Percentiles rank a stretch among this genome's conserved stretches.
phyloP scores from a whole-genome alignment of 2,113 vertebrate genomes.

The Myrmecophaga tridactyla region DNA sequence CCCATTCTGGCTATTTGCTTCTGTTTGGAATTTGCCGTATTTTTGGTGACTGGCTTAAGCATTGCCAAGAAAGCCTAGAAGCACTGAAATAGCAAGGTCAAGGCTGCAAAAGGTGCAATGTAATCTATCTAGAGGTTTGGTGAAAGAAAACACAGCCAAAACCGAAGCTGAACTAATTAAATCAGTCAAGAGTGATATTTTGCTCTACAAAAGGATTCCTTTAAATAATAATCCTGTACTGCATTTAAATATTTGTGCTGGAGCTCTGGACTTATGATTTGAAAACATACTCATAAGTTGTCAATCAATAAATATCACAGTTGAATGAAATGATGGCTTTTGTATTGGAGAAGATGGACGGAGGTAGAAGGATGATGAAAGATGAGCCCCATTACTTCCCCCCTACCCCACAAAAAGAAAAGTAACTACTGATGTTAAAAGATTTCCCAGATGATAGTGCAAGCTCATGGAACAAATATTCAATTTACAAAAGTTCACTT shows the following conservation, averaged over 20 bases:
- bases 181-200: background rate
- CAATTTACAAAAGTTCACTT: background rate
- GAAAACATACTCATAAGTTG: background rate
- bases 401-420: background rate
- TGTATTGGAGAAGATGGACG: background rate
- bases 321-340: background rate
- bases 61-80: background rate
- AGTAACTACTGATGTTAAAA: background rate
- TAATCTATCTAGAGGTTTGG: background rate
- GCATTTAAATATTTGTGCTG: background rate
- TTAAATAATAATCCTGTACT: background rate
- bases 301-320: background rate
- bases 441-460: background rate
- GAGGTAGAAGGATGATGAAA: background rate
- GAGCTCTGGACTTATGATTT: background rate
- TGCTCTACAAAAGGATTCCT: background rate
- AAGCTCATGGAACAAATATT: background rate
- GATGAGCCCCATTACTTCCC: background rate
- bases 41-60: background rate
- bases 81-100: background rate
- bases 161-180: background rate
- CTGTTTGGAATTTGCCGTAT: background rate
- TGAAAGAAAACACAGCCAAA: background rate
- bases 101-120: background rate
- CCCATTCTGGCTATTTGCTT: background rate